Evolutionary conservation across 2,888 invertebrate genomes (phyloP), one percentile per base, ranked within the genome.

Genomic region (Torymus texanus): DNA sequence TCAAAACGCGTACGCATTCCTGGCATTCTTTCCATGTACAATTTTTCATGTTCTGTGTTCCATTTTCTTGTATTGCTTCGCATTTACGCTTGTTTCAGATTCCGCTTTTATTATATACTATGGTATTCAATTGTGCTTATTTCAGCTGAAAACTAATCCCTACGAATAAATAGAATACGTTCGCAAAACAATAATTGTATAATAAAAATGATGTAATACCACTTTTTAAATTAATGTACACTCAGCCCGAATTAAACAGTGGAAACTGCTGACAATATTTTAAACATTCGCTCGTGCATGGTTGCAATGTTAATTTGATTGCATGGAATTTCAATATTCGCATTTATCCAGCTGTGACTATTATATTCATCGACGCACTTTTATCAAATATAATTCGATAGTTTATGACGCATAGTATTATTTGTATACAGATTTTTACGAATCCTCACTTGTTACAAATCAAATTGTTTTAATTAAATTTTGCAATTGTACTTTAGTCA

Each of bases 251-350:
- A 59, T 59, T 59, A 59, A 70, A 18, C 12, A 14, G 5, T 50
- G 50, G 70, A 59, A 70, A 56, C 56, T 56, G 29, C 50, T 58
- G 5, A 12, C 58, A 50, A 59, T 18, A 55, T 16, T 65, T 70
- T 8, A 59, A 59, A 59, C 21, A 70, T 18, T 50, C 14, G 59
- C 21, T 10, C 41, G 14, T 16, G 5, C 10, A 50, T 41, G 13
- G 5, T 41, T 41, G 21, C 51, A 21, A 55, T 14, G 16, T 55
- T 53, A 73, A 65, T 73, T 65, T 73, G 55, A 65, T 73, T 73
- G 55, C 41, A 5, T 65, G 18, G 53, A 59, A 72, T 72, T 55
- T n/a, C 62, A 62, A 29, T 63, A 29, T 72, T 61, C 18, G 55
- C 10, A 13, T 55, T 18, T 53, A 41, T 41, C 41, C 41, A 41